Base-by-base conservation (phyloP, 2,113 vertebrate species). In the Phalacrocorax aristotelis region DNA sequence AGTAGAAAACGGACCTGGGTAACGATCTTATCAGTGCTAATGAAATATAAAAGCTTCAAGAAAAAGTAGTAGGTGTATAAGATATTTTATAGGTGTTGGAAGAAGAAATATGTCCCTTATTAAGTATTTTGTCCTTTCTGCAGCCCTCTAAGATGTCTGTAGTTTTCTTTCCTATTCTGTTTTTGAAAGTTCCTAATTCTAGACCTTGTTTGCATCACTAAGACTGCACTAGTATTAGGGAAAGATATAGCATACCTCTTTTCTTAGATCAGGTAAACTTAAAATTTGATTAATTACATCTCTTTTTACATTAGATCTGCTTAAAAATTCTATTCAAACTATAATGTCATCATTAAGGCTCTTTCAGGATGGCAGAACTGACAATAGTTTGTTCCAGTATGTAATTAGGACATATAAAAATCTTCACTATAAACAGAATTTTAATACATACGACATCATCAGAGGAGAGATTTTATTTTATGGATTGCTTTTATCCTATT, bases 401-500 rank as follows among this genome's bases (percentile, higher is more conserved):
- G n/a, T 75, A 91, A 88, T 96, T 97, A 95, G 83, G 82, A 89
- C 74, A 82, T 80, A 93, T 68, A 96, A 94, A 96, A 95, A 38
- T 76, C 78, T 94, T 87, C 80, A 87, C 54, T 88, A 96, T 91
- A 97, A 97, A 83, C 72, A 96, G 78, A 83, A 96, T 85, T 95
- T 96, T 95, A 96, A 96, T 93, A 95, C 46, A 68, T 92, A 65
- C 4, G 2, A 82, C 86, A 72, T 87, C 91, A 87, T 74, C 86
- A 95, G 21, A 93, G 34, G 32, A 89, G 70, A 91, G 15, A 87
- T 94, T 96, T 96, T 77, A 96, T 71, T 88, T 97, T 89, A 86
- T 51, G 90, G 49, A 89, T 83, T 97, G 68, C 90, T 96, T 97
- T 95, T 94, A 94, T 97, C 87, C 62, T 91, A 76, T 77, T 97